Conservation (phyloP, 2,888 invertebrate genomes). For the Drosophila percnosoma region DNA sequence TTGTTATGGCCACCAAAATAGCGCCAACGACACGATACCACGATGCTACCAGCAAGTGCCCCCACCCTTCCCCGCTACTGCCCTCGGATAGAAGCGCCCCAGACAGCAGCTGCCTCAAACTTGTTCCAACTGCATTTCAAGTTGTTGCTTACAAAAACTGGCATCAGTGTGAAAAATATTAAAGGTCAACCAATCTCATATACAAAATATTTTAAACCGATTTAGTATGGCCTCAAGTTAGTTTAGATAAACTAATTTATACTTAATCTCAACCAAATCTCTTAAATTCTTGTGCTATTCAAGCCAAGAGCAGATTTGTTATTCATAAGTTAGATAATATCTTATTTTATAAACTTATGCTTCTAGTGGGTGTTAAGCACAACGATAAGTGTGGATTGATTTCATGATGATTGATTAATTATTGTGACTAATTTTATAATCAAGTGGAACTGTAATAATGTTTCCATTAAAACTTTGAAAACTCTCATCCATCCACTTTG, state of each 20-base stretch:
- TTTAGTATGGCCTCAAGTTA: not conserved
- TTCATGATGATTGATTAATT: too few relatives aligned
- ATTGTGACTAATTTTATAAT: too few relatives aligned
- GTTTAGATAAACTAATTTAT: too few relatives aligned
- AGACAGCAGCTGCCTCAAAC: slow-evolving; percentile 21
- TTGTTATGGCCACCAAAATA: slow-evolving; percentile 82
- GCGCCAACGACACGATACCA: slow-evolving; percentile 64
- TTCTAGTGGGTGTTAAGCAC: not conserved
- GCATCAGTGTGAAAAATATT: slow-evolving; percentile 11
- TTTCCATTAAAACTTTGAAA: not conserved
- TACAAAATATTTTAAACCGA: slow-evolving; percentile 1
- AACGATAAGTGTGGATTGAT: not conserved
- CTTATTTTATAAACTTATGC: not conserved
- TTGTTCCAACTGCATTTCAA: slow-evolving; percentile 33
- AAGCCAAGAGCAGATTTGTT: not conserved
- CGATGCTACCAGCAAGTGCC: slow-evolving; percentile 66
- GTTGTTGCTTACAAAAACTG: slow-evolving; percentile 45
- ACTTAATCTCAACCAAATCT: not conserved
- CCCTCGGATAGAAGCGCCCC: not conserved
- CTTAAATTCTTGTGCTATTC: not conserved
- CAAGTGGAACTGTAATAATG: too few relatives aligned
- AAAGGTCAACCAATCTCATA: slow-evolving; percentile 30
- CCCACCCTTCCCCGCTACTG: slow-evolving; percentile 2
- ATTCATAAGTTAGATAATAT: not conserved
- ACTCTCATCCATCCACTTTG: not conserved